Evolutionary conservation across 2,888 invertebrate genomes (phyloP).

Genomic region (Tenthredo amoena): DNA sequence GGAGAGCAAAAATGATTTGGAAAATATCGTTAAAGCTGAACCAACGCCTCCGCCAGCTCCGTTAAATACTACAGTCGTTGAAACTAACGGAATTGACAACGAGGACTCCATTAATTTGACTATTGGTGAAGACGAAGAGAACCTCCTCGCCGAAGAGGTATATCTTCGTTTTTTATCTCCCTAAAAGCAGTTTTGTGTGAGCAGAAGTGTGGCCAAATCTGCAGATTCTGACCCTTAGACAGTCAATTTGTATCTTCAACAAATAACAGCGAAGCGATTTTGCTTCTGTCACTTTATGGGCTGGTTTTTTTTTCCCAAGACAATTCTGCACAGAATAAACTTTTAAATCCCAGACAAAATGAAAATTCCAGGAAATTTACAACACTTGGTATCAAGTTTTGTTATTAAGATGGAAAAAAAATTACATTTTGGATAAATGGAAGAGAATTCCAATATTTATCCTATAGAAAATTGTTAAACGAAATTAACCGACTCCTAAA

Average conservation of each 20-base stretch:
- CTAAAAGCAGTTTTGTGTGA: too few relatives aligned
- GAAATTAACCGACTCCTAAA: background rate
- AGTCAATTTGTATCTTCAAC: background rate
- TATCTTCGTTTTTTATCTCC: background rate
- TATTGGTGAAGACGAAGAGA: constrained; percentile 89
- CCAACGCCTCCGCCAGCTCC: constrained; percentile 55
- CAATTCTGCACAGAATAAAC: background rate
- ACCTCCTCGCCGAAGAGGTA: constrained; percentile 89
- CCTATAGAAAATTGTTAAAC: background rate
- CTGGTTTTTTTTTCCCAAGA: background rate
- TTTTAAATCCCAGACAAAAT: background rate
- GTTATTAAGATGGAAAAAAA: too few relatives aligned
- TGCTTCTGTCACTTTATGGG: too few relatives aligned
- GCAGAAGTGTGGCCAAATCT: background rate
- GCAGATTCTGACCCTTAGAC: background rate
- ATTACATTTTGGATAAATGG: background rate
- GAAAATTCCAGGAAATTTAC: too few relatives aligned
- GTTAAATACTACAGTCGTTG: constrained; percentile 68
- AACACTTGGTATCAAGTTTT: too few relatives aligned
- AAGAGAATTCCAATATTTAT: too few relatives aligned
- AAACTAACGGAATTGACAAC: constrained; percentile 84
- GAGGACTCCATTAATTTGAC: constrained; percentile 91
- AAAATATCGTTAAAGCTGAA: constrained; percentile 56
- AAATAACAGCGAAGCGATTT: background rate
- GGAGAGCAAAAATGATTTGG: constrained; percentile 51